These are phyloP conservation scores for Leptonema lineaticorne DNA, from an alignment of 1,140 invertebrate genomes.

Conservation along the genomic window DNA sequence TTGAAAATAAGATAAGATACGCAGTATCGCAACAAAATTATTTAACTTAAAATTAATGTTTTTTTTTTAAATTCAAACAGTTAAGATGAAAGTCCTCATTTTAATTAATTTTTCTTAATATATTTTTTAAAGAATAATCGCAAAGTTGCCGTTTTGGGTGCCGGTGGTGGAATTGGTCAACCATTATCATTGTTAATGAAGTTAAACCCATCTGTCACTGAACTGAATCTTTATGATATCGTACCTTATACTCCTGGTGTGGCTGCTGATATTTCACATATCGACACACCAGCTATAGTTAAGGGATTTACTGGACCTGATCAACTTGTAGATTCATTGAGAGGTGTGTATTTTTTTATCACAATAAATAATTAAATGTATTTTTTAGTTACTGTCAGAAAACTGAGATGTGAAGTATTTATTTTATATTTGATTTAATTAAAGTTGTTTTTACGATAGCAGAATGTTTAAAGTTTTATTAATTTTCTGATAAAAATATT, in stretches of 20 bases:
- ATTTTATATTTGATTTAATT: too few species aligned
- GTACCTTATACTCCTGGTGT: slow-evolving; percentile 92
- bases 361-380: not conserved
- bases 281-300: slow-evolving; percentile 85
- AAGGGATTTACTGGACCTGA: slow-evolving; percentile 76
- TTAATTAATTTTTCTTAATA: not conserved
- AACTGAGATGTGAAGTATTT: too few species aligned
- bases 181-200: slow-evolving; percentile 96
- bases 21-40: not conserved
- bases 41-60: not conserved
- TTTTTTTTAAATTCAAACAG: not conserved
- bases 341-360: slow-evolving; percentile 51
- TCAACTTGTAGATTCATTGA: slow-evolving; percentile 64
- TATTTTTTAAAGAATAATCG: slow-evolving; percentile 60
- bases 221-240: slow-evolving; percentile 92
- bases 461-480: too few species aligned
- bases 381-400: too few species aligned
- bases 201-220: slow-evolving; percentile 78
- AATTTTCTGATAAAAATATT: not conserved
- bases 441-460: too few species aligned
- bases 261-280: slow-evolving; percentile 96
- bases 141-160: slow-evolving; percentile 96
- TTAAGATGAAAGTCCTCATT: not conserved
- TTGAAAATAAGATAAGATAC: not conserved
- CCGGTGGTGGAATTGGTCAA: slow-evolving; percentile 97